Evolutionary conservation across 2,113 vertebrate genomes (phyloP), one percentile per base, ranked within the genome.

Genomic region (Atherinomorus stipes): DNA sequence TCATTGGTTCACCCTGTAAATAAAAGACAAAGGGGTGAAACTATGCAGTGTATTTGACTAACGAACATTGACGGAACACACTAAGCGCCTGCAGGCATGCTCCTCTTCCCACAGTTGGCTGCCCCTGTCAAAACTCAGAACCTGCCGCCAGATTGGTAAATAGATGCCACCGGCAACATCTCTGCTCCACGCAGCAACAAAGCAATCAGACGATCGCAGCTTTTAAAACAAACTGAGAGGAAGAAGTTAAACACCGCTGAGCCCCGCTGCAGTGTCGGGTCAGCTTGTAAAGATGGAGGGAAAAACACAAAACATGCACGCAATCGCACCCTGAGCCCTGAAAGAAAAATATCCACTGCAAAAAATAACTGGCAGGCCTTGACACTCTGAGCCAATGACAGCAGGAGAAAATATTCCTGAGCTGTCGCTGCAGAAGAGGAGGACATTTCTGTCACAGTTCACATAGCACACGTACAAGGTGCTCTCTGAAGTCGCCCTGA

Each of bases 121-220:
- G 81, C 86, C 79, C 80, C 90, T 85, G 89, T 93, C 90, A 93
- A 91, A 93, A 88, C 85, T 89, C 84, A 69, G 80, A 91, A 91
- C 91, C 91, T 91, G 92, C 90, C 86, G 88, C 90, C 86, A 85
- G 74, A 86, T 71, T 88, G 88, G 89, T 90, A 88, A 89, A 83
- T 23, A 69, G 71, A 54, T 25, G 86, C 90, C 84, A 77, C 63
- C 13, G 73, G 80, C 81, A 83, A 71, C 78, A 74, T 84, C 80
- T 54, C 70, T 79, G 75, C 84, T 81, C 58, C 62, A 11, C 15
- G 65, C 70, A 76, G 73, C 74, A 81, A 78, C 80, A 80, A 78
- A 73, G 74, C 74, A 77, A 76, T 78, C 78, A 86, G 71, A 58
- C 56, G 52, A 75, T 37, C 28, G 74, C 37, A 56, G 73, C 54